Base-by-base conservation (phyloP, 2,113 vertebrate species). In the Hystrix cristata region DNA sequence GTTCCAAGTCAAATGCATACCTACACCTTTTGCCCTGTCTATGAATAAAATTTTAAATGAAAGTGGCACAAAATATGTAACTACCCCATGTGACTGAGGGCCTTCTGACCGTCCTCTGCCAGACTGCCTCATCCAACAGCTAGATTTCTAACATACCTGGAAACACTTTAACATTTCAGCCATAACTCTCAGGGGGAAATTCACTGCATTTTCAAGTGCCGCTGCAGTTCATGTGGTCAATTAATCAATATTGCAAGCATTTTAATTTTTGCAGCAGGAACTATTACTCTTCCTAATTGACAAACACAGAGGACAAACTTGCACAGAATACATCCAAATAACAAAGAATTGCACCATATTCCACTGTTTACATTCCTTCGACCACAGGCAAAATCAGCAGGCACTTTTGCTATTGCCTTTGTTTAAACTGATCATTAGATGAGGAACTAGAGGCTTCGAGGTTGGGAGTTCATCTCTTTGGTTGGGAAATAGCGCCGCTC, bases 91-190 rank as follows among this genome's bases (percentile, higher is more conserved):
- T 16, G 38, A 96, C 62, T 60, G 72, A 91, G 48, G 12, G 25
- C 16, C 48, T 78, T 78, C 91, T 67, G 25, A 46, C 55, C 57
- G 60, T 87, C 71, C 67, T 57, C 18, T 79, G n/a, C 60, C 72
- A 93, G 55, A 69, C 4, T 74, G 55, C 48, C 11, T 96, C 3
- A 14, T 51, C 51, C 57, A 95, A 94, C 82, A 95, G 55, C 82
- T 94, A 86, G 79, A 79, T 78, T 96, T 92, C 92, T 90, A 96
- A 84, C 71, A 94, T 27, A 94, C 82, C 60, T 96, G 65, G 67
- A 95, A 82, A 65, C 78, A 95, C 29, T 86, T 88, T 71, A 87
- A 69, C 59, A 85, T 94, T 96, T 85, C n/a, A 76, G n/a, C 65
- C 59, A 7, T 87, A 82, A 91, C 67, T 82, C 65, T 62, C 65